Conservation (phyloP, 2,797 vertebrate species). For the Sebastes trivittatus region DNA sequence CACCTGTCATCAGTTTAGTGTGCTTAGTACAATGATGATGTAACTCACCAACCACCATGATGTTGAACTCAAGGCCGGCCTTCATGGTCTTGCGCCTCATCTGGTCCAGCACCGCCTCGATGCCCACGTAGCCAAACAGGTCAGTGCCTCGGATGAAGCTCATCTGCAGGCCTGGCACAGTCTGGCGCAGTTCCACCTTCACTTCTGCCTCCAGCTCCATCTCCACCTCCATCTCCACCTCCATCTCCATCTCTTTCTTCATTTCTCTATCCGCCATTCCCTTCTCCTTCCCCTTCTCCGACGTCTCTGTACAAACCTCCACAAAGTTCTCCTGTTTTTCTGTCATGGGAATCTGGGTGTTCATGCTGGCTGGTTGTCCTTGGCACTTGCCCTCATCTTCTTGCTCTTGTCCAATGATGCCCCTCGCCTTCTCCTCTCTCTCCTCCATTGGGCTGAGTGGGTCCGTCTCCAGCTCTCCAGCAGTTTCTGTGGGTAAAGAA, state of each 20-base stretch:
- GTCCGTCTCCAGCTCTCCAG: slow-evolving; percentile 36
- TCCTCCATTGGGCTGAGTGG: slow-evolving; percentile 56
- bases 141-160: slow-evolving; percentile 73
- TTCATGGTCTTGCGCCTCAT: slow-evolving; percentile 97
- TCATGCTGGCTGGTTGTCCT: neutral
- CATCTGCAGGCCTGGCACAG: slow-evolving; percentile 45
- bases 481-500: slow-evolving; percentile 30
- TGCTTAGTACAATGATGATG: neutral
- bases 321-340: slow-evolving; percentile 17
- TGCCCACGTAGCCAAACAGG: slow-evolving; percentile 91
- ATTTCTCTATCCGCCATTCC: slow-evolving; percentile 54
- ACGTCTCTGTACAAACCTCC: slow-evolving; percentile 4
- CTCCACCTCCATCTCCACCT: slow-evolving; percentile 23
- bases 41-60: slow-evolving; percentile 96
- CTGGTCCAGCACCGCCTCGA: slow-evolving; percentile 94
- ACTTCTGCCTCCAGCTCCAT: slow-evolving; percentile 30
- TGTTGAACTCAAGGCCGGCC: slow-evolving; percentile 94
- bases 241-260: slow-evolving; percentile 53
- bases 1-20: neutral
- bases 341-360: neutral
- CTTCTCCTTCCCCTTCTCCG: slow-evolving; percentile 41
- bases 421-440: slow-evolving; percentile 34
- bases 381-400: neutral
- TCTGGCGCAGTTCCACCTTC: slow-evolving; percentile 34
- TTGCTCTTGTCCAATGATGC: slow-evolving; percentile 38